Conservation (phyloP, 2,797 vertebrate genomes). For the Pterois miles region DNA sequence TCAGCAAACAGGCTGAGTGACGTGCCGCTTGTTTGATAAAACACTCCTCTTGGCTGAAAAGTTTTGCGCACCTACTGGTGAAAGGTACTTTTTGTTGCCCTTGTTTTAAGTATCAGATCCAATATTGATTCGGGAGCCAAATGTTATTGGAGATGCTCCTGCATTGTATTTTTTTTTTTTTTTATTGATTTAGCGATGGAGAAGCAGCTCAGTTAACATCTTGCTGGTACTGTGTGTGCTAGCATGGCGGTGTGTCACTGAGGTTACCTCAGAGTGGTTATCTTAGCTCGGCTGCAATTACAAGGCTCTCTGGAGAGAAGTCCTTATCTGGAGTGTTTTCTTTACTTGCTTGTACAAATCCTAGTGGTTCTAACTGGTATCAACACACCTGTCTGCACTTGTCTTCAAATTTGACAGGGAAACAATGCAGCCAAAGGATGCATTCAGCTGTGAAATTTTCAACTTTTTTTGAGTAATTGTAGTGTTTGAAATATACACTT, state of each 20-base stretch:
- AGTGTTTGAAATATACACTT: constrained; percentile 1
- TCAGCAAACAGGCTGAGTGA: no score
- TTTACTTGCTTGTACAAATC: constrained; percentile 11
- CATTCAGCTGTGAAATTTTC: constrained; percentile 30
- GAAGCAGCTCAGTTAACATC: background rate
- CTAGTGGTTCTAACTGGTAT: constrained; percentile 10
- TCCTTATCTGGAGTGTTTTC: constrained; percentile 21
- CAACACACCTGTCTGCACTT: background rate
- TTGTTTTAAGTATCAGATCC: background rate
- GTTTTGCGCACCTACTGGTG: no score
- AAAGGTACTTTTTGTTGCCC: background rate
- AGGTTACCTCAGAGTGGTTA: constrained; percentile 7
- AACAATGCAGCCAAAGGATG: constrained; percentile 16
- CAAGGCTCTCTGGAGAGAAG: constrained; percentile 2
- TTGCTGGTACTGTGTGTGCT: background rate
- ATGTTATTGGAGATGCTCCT: background rate
- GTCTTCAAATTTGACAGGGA: constrained; percentile 26
- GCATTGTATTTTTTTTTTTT: background rate
- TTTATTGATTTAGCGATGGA: background rate
- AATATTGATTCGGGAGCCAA: background rate
- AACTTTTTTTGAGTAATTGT: constrained; percentile 8
- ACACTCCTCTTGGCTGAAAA: no score
- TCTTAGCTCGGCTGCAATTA: constrained; percentile 21
- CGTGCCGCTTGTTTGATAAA: no score
- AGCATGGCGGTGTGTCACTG: background rate